Percentiles rank a stretch among this genome's conserved stretches.
Evolutionary conservation across 2,113 vertebrate genomes (phyloP).

Genomic region (Hyla sarda): DNA sequence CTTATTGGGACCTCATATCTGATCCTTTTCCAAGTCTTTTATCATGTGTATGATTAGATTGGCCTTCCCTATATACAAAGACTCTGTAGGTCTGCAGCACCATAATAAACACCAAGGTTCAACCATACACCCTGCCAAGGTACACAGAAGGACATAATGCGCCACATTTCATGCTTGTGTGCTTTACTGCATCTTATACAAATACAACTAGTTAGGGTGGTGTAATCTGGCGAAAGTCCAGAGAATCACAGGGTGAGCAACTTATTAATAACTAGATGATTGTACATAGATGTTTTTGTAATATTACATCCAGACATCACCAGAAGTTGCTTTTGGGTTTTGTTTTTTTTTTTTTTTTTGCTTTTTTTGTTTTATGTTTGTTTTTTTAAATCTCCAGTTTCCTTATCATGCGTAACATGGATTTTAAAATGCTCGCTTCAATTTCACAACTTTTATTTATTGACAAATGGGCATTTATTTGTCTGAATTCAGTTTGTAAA

Average conservation of each 20-base stretch:
- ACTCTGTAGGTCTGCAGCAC: not conserved
- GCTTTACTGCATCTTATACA: not conserved
- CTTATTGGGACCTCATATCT: not conserved
- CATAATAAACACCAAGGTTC: not conserved
- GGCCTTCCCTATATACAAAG: not conserved
- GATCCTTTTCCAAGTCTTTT: not conserved
- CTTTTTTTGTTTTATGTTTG: too few relatives aligned
- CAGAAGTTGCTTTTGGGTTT: too few relatives aligned
- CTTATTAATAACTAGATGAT: not conserved
- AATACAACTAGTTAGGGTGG: not conserved
- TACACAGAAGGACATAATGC: not conserved
- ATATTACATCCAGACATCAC: not conserved
- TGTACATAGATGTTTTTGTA: not conserved
- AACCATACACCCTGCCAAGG: not conserved
- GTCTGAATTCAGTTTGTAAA: constrained; percentile 50
- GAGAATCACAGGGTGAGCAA: not conserved
- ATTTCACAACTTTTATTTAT: constrained; percentile 73
- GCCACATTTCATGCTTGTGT: not conserved
- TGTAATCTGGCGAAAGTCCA: not conserved
- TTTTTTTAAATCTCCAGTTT: too few relatives aligned
- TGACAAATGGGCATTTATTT: constrained; percentile 59
- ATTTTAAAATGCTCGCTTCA: too few relatives aligned
- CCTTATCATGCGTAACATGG: too few relatives aligned
- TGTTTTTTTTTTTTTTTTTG: too few relatives aligned
- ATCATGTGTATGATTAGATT: not conserved